phyloP scores from a whole-genome alignment of 2,888 invertebrate genomes.

The Acleris cristana region DNA sequence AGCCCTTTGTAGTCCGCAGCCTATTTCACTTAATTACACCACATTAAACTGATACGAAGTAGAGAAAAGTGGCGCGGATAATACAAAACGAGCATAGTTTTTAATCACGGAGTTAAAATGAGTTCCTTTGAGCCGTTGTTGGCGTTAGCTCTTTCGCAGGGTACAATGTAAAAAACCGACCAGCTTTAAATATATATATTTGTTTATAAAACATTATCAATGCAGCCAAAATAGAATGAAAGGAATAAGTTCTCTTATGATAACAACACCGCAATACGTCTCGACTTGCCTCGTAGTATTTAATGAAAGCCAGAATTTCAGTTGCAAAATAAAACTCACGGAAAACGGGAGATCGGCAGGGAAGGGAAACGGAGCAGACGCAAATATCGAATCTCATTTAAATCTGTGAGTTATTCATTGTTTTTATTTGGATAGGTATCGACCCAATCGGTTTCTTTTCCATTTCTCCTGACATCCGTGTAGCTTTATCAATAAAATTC shows the following conservation, averaged over 20 bases:
- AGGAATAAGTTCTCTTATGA: conserved; percentile 11
- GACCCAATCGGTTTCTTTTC: conserved; percentile 4
- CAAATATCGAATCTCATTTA: conserved; percentile 34
- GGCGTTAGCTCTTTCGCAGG: conserved; percentile 39
- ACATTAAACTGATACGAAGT: conserved; percentile 48
- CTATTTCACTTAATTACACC: conserved; percentile 47
- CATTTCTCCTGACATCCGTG: conserved; percentile 1
- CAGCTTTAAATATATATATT: conserved; percentile 55
- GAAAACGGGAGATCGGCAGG: conserved; percentile 10
- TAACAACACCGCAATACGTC: conserved; percentile 22
- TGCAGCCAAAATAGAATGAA: conserved; percentile 5
- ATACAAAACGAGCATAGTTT: conserved; percentile 61
- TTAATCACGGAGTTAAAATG: conserved; percentile 67
- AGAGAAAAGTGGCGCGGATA: conserved; percentile 47
- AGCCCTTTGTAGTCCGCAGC: conserved; percentile 12
- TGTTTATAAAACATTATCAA: conserved; percentile 49
- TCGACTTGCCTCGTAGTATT: conserved; percentile 41
- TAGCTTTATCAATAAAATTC: conserved; percentile 11
- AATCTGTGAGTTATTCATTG: conserved; percentile 31
- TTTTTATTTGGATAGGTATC: conserved; percentile 24
- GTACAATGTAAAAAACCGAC: conserved; percentile 45
- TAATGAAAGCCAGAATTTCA: conserved; percentile 49
- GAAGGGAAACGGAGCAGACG: conserved; percentile 30
- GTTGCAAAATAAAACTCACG: conserved; percentile 41
- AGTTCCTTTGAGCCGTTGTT: conserved; percentile 58